phyloP scores from a whole-genome alignment of 2,113 vertebrate genomes.

The Emydocephalus ijimae region DNA sequence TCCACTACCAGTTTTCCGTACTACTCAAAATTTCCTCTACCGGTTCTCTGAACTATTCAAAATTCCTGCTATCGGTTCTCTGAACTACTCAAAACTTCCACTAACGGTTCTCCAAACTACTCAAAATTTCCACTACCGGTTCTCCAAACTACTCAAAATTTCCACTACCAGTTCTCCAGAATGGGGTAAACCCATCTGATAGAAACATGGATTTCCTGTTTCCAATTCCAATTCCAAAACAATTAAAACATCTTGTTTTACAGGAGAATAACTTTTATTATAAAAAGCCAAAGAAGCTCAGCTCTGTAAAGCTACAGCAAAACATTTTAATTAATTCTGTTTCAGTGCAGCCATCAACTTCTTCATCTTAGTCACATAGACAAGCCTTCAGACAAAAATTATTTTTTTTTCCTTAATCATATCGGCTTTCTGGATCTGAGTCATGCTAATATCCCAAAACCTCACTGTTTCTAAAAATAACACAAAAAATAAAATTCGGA shows the following conservation, averaged over 20 bases:
- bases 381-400: background rate
- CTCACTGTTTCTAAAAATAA: background rate
- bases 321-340: background rate
- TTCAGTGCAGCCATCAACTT: background rate
- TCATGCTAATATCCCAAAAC: background rate
- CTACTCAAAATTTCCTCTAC: too few relatives aligned
- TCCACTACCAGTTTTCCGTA: too few relatives aligned
- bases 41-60: too few relatives aligned
- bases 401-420: background rate
- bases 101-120: too few relatives aligned
- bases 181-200: background rate
- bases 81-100: too few relatives aligned
- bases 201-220: background rate
- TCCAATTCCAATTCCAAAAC: background rate
- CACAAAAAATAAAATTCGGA: background rate
- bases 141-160: too few relatives aligned
- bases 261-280: background rate
- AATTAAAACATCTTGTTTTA: background rate
- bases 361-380: background rate
- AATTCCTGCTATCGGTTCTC: too few relatives aligned
- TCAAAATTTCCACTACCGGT: too few relatives aligned
- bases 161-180: too few relatives aligned
- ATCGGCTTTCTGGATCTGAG: background rate
- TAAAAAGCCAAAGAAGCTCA: background rate
- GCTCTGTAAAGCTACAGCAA: background rate